Base-by-base conservation (phyloP, 2,113 vertebrate species). In the Mixornis gularis region DNA sequence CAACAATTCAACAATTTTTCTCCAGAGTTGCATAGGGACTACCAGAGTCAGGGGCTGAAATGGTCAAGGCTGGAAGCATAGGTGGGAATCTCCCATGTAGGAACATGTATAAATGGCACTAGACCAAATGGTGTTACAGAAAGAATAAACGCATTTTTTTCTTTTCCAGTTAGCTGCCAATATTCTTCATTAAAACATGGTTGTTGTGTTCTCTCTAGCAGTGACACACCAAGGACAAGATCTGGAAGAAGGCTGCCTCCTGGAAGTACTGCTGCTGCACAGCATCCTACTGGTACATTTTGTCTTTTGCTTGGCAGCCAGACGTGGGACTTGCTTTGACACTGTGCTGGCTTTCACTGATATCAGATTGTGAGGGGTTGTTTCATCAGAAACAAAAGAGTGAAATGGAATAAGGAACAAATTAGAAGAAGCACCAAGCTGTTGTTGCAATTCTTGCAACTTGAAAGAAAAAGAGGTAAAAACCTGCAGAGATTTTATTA, bases 241-340 rank as follows among this genome's bases (percentile, higher is more conserved):
- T 84, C 70, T 87, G 90, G 84, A 79, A 87, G 93, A 78, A 64
- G 21, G 51, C 87, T 77, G 91, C 63, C 87, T 95, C 87, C 90
- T 77, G 91, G 83, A 91, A 90, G 36, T 51, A 59, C 77, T 85
- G 81, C 87, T 81, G 91, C 74, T 84, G 90, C 91, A 76, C 89
- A 92, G 83, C 65, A 64, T 88, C 84, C 77, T 69, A 27, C 80
- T 65, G 78, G 83, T 72, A 94, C 92, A 82, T 93, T 91, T 84
- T 85, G 95, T 95, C 91, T 89, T 78, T 81, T 69, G 52, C 89
- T 90, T 89, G 84, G 80, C 83, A 88, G 82, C 49, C 85, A 90
- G 66, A 86, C 10, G 2, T 79, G 79, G 60, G 86, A 51, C 65
- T 88, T 89, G 30, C 68, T 95, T 76, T 85, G 78, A 79, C 30